A percentile compares a stretch with the other conserved stretches of the same genome.
phyloP scores from a whole-genome alignment of 2,113 vertebrate species.

The Boleophthalmus pectinirostris region DNA sequence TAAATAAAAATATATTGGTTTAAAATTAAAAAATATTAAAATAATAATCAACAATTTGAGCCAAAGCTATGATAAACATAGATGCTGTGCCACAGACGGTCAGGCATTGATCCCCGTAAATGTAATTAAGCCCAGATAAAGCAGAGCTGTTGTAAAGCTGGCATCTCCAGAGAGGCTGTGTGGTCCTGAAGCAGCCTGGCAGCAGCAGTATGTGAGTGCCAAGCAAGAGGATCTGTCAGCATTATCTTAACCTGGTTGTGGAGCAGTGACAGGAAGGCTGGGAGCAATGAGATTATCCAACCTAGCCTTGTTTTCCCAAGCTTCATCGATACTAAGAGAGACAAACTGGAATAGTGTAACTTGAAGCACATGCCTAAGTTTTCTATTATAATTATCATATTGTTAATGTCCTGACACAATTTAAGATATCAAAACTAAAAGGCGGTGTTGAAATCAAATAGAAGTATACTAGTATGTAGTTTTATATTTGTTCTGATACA shows the following conservation, averaged over 20 bases:
- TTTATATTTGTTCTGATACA: too few relatives aligned
- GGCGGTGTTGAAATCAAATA: neutral
- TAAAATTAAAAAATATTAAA: too few relatives aligned
- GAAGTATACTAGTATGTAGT: too few relatives aligned
- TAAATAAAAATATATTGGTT: too few relatives aligned
- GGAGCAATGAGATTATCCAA: constrained; percentile 51
- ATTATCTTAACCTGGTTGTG: constrained; percentile 54
- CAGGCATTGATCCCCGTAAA: neutral
- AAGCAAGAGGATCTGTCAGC: constrained; percentile 44
- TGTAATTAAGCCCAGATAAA: constrained; percentile 7
- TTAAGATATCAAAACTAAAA: neutral
- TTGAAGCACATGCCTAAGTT: neutral
- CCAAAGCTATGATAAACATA: neutral
- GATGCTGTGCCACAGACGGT: neutral
- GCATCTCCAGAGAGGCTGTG: constrained; percentile 1
- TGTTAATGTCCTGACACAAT: neutral
- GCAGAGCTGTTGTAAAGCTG: constrained; percentile 2
- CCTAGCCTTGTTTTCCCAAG: constrained; percentile 32
- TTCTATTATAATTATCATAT: neutral
- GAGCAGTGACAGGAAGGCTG: constrained; percentile 31
- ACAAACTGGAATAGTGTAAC: neutral
- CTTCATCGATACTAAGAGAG: constrained; percentile 21
- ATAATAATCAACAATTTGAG: neutral
- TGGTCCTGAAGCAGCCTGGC: neutral
- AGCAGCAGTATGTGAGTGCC: constrained; percentile 1